These are phyloP conservation scores for Botia almorhae DNA, from an alignment of 2,797 vertebrate species.

Conservation along the genomic window DNA sequence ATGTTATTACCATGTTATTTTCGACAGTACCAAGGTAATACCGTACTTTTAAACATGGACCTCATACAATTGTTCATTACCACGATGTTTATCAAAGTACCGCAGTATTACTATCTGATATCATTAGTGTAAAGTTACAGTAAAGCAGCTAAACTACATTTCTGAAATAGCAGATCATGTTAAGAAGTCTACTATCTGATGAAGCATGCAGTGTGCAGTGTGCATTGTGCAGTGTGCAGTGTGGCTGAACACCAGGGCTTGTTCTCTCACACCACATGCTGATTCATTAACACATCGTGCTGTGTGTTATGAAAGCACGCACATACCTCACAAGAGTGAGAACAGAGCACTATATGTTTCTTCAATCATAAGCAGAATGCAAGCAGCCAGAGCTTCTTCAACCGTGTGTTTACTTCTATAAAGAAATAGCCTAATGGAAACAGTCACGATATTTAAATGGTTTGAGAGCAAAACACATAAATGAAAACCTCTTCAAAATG, in stretches of 20 bases:
- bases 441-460: background rate
- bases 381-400: background rate
- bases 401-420: background rate
- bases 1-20: background rate
- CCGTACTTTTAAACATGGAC: background rate
- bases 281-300: conserved; percentile 30
- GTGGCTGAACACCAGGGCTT: conserved; percentile 9
- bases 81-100: background rate
- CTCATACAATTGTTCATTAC: background rate
- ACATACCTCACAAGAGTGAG: background rate
- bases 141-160: background rate
- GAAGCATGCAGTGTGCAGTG: background rate
- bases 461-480: conserved; percentile 6
- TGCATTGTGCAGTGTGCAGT: background rate
- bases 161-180: conserved; percentile 15
- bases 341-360: conserved; percentile 7
- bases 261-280: conserved; percentile 22
- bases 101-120: conserved; percentile 1
- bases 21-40: background rate
- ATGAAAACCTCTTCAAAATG: conserved; percentile 29
- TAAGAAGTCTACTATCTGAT: conserved; percentile 2
- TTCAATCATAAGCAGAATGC: conserved; percentile 12
- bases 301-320: conserved; percentile 13
- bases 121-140: background rate
- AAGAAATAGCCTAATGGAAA: conserved; percentile 8